Base-by-base conservation (phyloP, 2,797 vertebrate genomes). In the Premnoplex brunnescens region DNA sequence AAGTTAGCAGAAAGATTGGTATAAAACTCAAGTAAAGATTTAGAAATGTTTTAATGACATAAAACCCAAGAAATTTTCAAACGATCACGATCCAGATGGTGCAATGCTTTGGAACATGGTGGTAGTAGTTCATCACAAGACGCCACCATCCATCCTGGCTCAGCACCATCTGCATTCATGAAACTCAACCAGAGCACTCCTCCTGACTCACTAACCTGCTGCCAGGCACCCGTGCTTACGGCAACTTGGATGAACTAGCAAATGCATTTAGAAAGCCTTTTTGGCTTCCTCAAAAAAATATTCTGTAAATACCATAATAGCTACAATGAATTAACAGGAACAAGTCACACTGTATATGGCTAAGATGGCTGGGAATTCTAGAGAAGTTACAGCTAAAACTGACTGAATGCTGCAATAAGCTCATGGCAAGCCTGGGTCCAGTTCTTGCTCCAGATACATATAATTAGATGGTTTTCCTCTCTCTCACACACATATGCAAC, bases 11-110 rank as follows among this genome's bases (percentile, higher is more conserved):
- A 75, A 88, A 92, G 79, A 89, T 56, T 89, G 32, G 54, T 94
- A 85, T 59, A 81, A 92, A 89, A 73, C 66, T 51, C 64, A 71
- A 93, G 75, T 49, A 91, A 93, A 89, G 87, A 66, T 86, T 92
- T 73, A 94, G 90, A 89, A 93, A 86, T 88, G 43, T 75, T 96
- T 92, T 88, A 95, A 91, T 91, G 89, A 81, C 79, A 88, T 75
- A 60, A 48, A 96, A 92, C 78, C 66, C 67, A 94, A 49, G 83
- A 91, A 78, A 78, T 92, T 83, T 96, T 96, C 79, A 94, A 89
- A 81, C 56, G 10, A 89, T 96, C 85, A 78, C 73, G 69, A 96
- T 92, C 92, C 95, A 96, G 89, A 96, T 93, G 93, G 95, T 92
- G 79, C 82, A 90, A 27, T 81, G 82, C 69, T 84, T 86, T 94